Conservation (phyloP, 2,113 vertebrate species). For the Eretmochelys imbricata region DNA sequence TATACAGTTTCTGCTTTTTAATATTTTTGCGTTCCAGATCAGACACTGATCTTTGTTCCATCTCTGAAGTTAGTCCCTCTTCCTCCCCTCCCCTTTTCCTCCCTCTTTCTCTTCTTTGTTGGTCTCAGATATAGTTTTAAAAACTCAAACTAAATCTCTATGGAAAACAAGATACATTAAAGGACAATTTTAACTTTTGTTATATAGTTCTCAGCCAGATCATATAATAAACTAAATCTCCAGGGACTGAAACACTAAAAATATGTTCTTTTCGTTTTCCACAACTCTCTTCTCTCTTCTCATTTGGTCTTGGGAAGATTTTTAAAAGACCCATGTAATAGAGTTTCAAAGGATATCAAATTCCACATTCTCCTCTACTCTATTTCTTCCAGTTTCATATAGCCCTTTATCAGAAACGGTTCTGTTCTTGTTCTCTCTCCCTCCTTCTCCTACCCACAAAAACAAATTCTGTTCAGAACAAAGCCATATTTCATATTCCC, state of each 20-base stretch:
- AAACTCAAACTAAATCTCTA: background rate
- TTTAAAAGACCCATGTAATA: background rate
- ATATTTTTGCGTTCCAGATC: background rate
- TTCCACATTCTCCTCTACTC: background rate
- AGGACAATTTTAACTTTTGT: background rate
- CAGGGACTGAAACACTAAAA: background rate
- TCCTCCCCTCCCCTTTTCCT: background rate
- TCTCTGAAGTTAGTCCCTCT: background rate
- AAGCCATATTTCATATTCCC: background rate
- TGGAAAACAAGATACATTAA: background rate
- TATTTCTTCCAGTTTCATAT: background rate
- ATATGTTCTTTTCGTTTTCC: background rate
- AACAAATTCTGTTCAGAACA: background rate
- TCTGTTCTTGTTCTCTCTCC: background rate
- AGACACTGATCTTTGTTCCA: background rate
- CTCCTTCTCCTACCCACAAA: background rate
- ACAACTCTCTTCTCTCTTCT: background rate
- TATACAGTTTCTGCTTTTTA: background rate
- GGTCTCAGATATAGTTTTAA: background rate
- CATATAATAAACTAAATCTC: background rate
- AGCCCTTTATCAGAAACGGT: background rate
- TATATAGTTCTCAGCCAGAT: background rate
- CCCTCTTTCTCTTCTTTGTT: background rate
- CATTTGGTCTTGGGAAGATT: background rate
- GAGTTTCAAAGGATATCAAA: background rate